Base-by-base conservation (phyloP, 2,113 vertebrate species). In the Cyanistes caeruleus region DNA sequence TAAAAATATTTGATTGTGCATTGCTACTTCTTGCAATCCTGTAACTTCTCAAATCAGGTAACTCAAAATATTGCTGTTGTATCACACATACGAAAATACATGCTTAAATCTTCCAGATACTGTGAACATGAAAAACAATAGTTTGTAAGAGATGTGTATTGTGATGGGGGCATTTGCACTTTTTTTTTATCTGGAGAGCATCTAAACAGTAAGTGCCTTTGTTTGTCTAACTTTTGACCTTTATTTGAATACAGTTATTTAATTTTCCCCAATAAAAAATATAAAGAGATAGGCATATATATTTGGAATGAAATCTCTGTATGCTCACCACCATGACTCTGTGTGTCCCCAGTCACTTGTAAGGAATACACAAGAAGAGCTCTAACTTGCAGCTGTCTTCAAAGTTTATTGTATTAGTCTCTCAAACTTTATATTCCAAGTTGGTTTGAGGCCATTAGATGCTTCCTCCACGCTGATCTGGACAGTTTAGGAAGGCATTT, bases 131-230 rank as follows among this genome's bases (percentile, higher is more conserved):
- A 25, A 59, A 46, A 10, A 74, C 90, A 67, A 58, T 30, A 2
- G 21, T 48, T 53, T 1, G 0, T 43, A 49, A 56, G 46, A 63
- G 10, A 69, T 33, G 4, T n/a, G 13, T 53, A 48, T 8, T 24
- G 6, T 44, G 20, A 10, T 39, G 2, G 17, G 5, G 2, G 1
- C 5, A 79, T 75, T 56, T 83, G 2, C 2, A 14, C 4, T 8
- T 35, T 53, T 55, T 65, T 51, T 51, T 49, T 41, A 56, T 12
- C 14, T 65, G 27, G 8, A 81, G 7, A 37, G 11, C 9, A 70
- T 30, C 25, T 93, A 15, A 65, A 9, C 11, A 44, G 4, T 68
- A 72, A 48, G 7, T 16, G 27, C 9, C 9, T 62, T 33, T n/a
- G 9, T 53, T 81, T 49, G 15, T 73, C 22, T 87, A 17, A 68